Base-by-base conservation (phyloP, 2,888 invertebrate genomes). In the Lycocerus yunnanus region DNA sequence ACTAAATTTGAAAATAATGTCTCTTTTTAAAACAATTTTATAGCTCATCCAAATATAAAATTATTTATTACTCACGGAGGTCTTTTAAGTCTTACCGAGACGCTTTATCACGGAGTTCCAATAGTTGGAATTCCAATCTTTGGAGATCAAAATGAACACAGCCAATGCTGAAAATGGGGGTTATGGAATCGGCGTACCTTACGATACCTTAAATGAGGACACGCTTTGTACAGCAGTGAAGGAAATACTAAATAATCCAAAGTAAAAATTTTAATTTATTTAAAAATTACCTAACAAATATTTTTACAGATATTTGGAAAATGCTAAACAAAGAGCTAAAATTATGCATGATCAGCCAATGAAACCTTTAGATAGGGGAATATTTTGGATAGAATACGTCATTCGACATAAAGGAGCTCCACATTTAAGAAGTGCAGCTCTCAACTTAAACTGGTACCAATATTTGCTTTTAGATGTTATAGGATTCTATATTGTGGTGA, bases 171-270 rank as follows among this genome's bases (percentile, higher is more conserved):
- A 68, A 27, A 13, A 18, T 2, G n/a, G 15, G 10, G 89, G 89
- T 10, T 86, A 85, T 66, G 88, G 86, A 1, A 74, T 86, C 6
- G 81, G 81, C 5, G 71, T 88, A 5, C 81, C 81, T 14, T 87
- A 86, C 73, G 83, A 86, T 15, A 82, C 83, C 9, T 77, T 89
- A 10, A 85, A 84, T 13, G 86, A 86, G 71, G 86, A 87, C 72
- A 82, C 82, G 10, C 75, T 89, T 13, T 79, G 84, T 0, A 77
- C 82, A 58, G 85, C 85, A 15, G 84, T 89, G 20, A 77, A 85
- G 1, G 82, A 85, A 67, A 79, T 88, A 2, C 80, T 88, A 2
- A 79, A 80, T 1, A 86, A 89, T 72, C 76, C 79, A 2, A 84
- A 80, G 71, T 84, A 82, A 71, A 70, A 16, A 13, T 1, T n/a